Conservation (phyloP, 2,888 invertebrate species). For the Sarcophaga subvicina region DNA sequence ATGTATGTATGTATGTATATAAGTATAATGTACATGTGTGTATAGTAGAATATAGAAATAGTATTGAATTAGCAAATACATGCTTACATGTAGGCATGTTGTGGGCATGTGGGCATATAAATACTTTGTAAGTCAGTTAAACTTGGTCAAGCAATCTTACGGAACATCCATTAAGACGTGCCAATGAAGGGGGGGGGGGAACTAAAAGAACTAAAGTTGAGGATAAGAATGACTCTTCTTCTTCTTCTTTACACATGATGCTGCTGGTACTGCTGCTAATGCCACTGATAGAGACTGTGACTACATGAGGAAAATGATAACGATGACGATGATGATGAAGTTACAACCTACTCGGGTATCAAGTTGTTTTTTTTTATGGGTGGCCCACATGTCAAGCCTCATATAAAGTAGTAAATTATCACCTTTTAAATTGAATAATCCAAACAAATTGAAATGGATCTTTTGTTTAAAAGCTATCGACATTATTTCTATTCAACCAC, state of each 20-base stretch:
- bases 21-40: background rate
- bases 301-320: background rate
- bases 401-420: conserved; percentile 82
- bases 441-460: conserved; percentile 82
- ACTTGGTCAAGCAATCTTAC: conserved; percentile 1
- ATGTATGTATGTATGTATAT: background rate
- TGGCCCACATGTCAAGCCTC: conserved; percentile 82
- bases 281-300: conserved; percentile 1
- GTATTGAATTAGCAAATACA: too few relatives aligned
- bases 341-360: conserved; percentile 65
- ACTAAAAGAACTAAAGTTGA: background rate
- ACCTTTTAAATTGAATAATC: conserved; percentile 82
- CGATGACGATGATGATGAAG: conserved; percentile 50
- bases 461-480: conserved; percentile 82
- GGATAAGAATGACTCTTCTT: background rate
- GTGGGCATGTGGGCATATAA: too few relatives aligned
- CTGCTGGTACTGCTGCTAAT: background rate
- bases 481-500: conserved; percentile 79
- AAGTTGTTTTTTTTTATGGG: conserved; percentile 73
- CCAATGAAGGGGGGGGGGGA: background rate
- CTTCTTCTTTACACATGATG: background rate
- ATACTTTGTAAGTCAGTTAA: background rate
- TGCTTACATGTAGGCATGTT: too few relatives aligned
- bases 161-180: background rate
- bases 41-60: background rate